A percentile compares a stretch with the other conserved stretches of the same genome.
Conservation (phyloP, 2,113 vertebrate genomes). For the Syrmaticus mikado region DNA sequence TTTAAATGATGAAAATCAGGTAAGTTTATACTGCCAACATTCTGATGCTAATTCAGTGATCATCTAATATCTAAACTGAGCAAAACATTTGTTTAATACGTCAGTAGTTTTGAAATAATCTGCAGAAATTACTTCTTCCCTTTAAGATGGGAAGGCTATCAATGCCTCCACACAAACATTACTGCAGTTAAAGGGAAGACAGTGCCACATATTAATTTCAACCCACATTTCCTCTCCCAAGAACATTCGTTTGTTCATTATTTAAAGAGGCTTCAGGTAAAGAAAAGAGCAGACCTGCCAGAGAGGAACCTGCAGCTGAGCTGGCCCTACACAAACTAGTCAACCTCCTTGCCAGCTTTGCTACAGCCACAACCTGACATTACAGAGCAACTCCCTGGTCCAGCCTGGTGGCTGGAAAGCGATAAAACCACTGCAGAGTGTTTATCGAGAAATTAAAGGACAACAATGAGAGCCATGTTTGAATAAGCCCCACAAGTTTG, state of each 20-base stretch:
- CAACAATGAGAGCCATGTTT: not conserved
- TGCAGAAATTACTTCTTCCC: not conserved
- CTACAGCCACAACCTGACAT: not conserved
- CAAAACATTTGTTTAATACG: not conserved
- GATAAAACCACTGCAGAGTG: not conserved
- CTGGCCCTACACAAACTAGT: not conserved
- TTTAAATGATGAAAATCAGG: not conserved
- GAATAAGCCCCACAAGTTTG: not conserved
- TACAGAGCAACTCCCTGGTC: not conserved
- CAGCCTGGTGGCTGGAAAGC: not conserved
- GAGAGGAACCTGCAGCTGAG: not conserved
- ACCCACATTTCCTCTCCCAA: not conserved
- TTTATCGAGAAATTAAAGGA: not conserved
- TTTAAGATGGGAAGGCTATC: not conserved
- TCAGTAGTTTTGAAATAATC: not conserved
- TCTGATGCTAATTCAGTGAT: not conserved
- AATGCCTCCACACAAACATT: not conserved
- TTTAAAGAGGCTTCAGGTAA: not conserved
- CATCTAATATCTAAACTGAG: not conserved
- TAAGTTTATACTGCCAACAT: not conserved
- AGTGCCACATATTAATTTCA: not conserved
- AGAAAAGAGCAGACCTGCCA: not conserved
- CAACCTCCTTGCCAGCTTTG: not conserved
- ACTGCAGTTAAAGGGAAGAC: not conserved
- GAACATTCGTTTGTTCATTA: rapidly evolving